phyloP scores from a whole-genome alignment of 2,113 vertebrate species.

The Paralichthys olivaceus region DNA sequence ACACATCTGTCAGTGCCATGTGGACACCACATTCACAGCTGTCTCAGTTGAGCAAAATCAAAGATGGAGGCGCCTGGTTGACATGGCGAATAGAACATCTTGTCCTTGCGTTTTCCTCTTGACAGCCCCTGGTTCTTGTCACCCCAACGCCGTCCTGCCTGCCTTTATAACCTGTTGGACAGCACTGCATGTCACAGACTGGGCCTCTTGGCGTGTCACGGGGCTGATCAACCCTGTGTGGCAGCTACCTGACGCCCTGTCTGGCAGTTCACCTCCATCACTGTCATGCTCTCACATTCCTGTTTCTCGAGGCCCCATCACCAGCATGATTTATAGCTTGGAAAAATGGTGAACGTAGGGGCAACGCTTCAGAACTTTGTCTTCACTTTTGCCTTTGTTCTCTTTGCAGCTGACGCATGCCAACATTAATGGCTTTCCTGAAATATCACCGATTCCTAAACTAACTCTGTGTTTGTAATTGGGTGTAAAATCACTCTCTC shows the following conservation, averaged over 20 bases:
- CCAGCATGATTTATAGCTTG: constrained; percentile 61
- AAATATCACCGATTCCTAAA: constrained; percentile 25
- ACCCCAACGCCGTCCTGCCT: constrained; percentile 58
- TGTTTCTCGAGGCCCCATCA: constrained; percentile 54
- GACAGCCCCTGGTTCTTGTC: constrained; percentile 79
- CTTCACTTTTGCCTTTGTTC: constrained; percentile 8
- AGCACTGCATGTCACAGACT: constrained; percentile 48
- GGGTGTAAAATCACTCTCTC: constrained; percentile 22
- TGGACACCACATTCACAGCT: constrained; percentile 44
- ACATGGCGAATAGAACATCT: constrained; percentile 57
- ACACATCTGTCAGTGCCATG: constrained; percentile 23
- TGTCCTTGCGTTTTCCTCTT: constrained; percentile 48
- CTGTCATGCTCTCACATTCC: constrained; percentile 77
- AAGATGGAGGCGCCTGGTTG: constrained; percentile 52
- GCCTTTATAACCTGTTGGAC: constrained; percentile 75
- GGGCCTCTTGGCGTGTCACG: constrained; percentile 58
- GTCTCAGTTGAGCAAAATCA: constrained; percentile 56
- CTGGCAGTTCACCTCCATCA: constrained; percentile 75
- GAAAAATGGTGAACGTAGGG: constrained; percentile 20
- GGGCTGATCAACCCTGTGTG: constrained; percentile 65
- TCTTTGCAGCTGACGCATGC: not conserved
- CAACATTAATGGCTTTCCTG: constrained; percentile 5
- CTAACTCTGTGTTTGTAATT: constrained; percentile 15
- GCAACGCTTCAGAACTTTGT: constrained; percentile 7
- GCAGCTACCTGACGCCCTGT: constrained; percentile 73